Base-by-base conservation (phyloP, 1,140 invertebrate genomes). In the Colletes gigas region DNA sequence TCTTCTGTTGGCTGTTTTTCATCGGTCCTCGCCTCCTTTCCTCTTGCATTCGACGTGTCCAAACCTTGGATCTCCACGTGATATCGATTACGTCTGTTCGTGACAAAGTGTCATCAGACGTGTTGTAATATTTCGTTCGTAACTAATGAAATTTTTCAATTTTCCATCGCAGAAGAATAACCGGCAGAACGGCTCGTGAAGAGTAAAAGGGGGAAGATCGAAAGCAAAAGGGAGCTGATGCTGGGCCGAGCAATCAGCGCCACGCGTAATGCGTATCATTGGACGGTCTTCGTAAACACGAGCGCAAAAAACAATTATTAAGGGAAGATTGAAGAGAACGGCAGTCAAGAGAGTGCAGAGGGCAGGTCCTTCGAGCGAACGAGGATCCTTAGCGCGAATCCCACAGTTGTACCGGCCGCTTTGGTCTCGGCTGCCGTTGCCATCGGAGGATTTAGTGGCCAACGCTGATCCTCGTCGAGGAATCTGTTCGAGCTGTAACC, bases 261-360 rank as follows among this genome's bases (percentile, higher is more conserved):
- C 71, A 86, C 78, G 50, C 62, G 80, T 86, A 85, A 86, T 83
- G 84, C 83, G 85, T 85, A 86, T 85, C 84, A 86, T 86, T 86
- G 84, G 79, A 70, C 65, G 66, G 70, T 85, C 78, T 74, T 86
- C 84, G 75, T 86, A 86, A 86, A 86, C 79, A 85, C 66, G 79
- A 70, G 73, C 60, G 70, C 79, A 86, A 85, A 86, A 86, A 86
- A 86, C 84, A 86, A 86, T 86, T 85, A 86, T 86, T 85, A 85
- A 86, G 84, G 74, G 74, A 70, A 82, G 84, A 86, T 84, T 73
- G 84, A 85, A 82, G 78, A 78, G 83, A 84, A 69, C 69, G 68
- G 74, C 74, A 76, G 60, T 50, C 44, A 78, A 39, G 39, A 54
- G 60, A 60, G 70, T 73, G 68, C 68, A 65, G 73, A 77, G 78